A percentile compares a stretch with the other conserved stretches of the same genome.
phyloP scores from a whole-genome alignment of 2,888 invertebrate species.

The Lasioglossum figueresi region DNA sequence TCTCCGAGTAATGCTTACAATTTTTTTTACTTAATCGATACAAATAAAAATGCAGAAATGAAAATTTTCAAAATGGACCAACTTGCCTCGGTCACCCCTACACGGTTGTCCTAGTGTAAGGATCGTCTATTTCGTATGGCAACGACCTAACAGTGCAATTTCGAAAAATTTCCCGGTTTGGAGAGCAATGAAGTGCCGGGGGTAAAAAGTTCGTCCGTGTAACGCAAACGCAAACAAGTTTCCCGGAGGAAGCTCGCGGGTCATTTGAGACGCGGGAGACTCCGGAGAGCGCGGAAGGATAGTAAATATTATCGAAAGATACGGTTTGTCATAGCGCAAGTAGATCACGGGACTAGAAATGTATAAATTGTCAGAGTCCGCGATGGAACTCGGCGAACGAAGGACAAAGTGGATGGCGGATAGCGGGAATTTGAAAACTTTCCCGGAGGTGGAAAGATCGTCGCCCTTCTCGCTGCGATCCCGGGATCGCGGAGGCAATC shows the following conservation, averaged over 20 bases:
- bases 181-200: background rate
- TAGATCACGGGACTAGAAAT: slow-evolving; percentile 40
- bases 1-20: no score
- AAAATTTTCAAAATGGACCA: background rate
- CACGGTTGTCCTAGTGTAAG: background rate
- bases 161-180: background rate
- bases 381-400: slow-evolving; percentile 1
- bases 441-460: slow-evolving; percentile 64
- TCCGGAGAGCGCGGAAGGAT: slow-evolving; percentile 20
- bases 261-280: slow-evolving; percentile 25
- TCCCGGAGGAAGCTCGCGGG: slow-evolving; percentile 6
- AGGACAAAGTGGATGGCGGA: slow-evolving; percentile 24
- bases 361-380: slow-evolving; percentile 57
- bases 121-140: background rate
- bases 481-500: slow-evolving; percentile 62
- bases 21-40: background rate
- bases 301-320: slow-evolving; percentile 48
- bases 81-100: background rate
- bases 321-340: slow-evolving; percentile 31
- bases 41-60: background rate
- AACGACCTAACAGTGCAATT: background rate
- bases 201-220: slow-evolving; percentile 3
- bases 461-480: slow-evolving; percentile 55
- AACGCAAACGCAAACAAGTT: slow-evolving; percentile 27
- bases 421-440: slow-evolving; percentile 64